These are phyloP conservation scores for Bambusicola thoracicus DNA, from an alignment of 2,113 vertebrate species.

Conservation along the genomic window DNA sequence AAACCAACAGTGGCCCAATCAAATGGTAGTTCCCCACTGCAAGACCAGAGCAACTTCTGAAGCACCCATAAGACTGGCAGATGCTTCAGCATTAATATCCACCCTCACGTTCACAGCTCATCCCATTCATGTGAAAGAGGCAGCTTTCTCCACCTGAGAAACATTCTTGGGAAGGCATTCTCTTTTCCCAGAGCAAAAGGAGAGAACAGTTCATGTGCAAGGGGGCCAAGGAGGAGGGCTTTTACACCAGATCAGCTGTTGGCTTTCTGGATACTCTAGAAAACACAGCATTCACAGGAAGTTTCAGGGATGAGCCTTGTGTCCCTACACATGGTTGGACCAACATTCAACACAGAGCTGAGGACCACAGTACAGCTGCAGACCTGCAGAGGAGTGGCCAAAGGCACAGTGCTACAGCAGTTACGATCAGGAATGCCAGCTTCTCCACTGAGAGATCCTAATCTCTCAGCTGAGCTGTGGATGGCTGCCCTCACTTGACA, in stretches of 20 bases:
- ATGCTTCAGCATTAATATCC: not conserved
- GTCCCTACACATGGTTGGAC: rapidly evolving
- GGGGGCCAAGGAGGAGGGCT: not conserved
- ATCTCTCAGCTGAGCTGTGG: not conserved
- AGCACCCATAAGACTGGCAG: not conserved
- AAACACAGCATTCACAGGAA: not conserved
- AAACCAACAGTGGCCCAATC: not conserved
- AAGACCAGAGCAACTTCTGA: not conserved
- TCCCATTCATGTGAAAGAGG: not conserved
- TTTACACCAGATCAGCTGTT: not conserved
- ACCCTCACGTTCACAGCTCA: not conserved
- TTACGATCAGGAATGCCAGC: not conserved
- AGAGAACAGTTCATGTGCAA: rapidly evolving
- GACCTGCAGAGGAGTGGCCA: not conserved
- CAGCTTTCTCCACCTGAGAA: not conserved
- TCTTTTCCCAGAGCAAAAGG: not conserved
- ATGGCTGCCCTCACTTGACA: not conserved
- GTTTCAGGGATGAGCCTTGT: not conserved
- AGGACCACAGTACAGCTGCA: not conserved
- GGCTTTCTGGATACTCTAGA: not conserved
- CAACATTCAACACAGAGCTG: not conserved
- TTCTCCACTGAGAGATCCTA: not conserved
- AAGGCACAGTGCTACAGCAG: rapidly evolving
- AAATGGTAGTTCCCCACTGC: not conserved
- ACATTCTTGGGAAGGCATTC: not conserved